Conservation (phyloP, 2,797 vertebrate genomes). For the Saxicola maurus region DNA sequence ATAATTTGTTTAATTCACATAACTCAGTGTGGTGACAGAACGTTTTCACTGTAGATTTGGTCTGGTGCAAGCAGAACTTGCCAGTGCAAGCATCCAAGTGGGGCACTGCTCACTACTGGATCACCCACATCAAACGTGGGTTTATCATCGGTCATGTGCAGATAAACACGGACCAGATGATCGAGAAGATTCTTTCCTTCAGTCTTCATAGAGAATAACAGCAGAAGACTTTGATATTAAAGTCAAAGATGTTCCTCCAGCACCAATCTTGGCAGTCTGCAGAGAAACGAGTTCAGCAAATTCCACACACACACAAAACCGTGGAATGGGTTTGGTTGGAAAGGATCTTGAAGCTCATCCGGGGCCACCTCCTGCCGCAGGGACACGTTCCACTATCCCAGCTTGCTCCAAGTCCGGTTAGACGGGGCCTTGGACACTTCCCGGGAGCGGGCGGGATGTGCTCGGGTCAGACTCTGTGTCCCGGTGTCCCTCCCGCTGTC, state of each 20-base stretch:
- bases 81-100: neutral
- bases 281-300: neutral
- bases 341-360: neutral
- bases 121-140: neutral
- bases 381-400: neutral
- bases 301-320: neutral
- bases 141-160: neutral
- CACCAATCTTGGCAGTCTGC: neutral
- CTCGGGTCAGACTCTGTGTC: neutral
- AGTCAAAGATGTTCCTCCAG: neutral
- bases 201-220: neutral
- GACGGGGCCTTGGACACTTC: accelerated
- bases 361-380: neutral
- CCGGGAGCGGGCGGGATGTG: accelerated
- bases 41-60: neutral
- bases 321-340: neutral
- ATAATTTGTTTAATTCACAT: neutral
- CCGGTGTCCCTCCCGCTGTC: neutral
- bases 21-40: neutral
- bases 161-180: neutral
- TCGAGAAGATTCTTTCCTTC: accelerated
- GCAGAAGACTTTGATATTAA: neutral
- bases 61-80: neutral
- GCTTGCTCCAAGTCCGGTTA: accelerated
- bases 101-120: neutral